Percentiles rank a stretch among this genome's conserved stretches.
Evolutionary conservation across 2,888 invertebrate genomes (phyloP).

Genomic region (Drosophila anomelani): DNA sequence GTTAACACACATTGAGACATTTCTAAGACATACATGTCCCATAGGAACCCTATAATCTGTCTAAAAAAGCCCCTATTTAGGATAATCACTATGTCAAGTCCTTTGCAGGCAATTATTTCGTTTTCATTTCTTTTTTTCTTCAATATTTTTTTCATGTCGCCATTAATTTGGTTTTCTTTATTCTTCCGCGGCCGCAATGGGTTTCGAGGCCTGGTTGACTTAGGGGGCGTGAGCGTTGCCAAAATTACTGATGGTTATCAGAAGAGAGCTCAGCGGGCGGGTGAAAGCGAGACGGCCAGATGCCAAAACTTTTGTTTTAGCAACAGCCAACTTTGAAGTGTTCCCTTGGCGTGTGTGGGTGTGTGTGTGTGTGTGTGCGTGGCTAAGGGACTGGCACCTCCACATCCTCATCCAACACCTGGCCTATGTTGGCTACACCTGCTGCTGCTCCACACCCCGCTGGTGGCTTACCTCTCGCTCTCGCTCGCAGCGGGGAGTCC

Average conservation of each 20-base stretch:
- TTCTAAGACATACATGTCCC: neutral
- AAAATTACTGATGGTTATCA: conserved; percentile 78
- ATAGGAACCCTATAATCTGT: neutral
- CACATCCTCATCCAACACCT: conserved; percentile 52
- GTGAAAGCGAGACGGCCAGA: conserved; percentile 56
- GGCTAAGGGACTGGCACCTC: conserved; percentile 46
- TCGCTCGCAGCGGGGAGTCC: conserved; percentile 15
- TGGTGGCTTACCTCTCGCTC: conserved; percentile 3
- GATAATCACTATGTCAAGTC: conserved; percentile 14
- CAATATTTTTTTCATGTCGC: conserved; percentile 20
- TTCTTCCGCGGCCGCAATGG: conserved; percentile 60
- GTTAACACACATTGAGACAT: neutral
- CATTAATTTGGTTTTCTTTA: conserved; percentile 55
- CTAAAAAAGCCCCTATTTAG: neutral
- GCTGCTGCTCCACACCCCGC: conserved; percentile 10
- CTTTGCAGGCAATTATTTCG: conserved; percentile 21
- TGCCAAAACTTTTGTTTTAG: conserved; percentile 77
- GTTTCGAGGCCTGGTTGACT: conserved; percentile 29
- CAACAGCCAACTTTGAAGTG: conserved; percentile 76
- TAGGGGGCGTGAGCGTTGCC: conserved; percentile 58
- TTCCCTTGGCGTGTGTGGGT: conserved; percentile 56
- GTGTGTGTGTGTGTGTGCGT: conserved; percentile 35
- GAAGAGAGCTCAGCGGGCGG: conserved; percentile 35
- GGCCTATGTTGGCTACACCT: conserved; percentile 21
- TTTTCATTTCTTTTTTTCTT: conserved; percentile 2